Evolutionary conservation across 2,113 vertebrate species (phyloP).

Genomic region (Rallus limicola): DNA sequence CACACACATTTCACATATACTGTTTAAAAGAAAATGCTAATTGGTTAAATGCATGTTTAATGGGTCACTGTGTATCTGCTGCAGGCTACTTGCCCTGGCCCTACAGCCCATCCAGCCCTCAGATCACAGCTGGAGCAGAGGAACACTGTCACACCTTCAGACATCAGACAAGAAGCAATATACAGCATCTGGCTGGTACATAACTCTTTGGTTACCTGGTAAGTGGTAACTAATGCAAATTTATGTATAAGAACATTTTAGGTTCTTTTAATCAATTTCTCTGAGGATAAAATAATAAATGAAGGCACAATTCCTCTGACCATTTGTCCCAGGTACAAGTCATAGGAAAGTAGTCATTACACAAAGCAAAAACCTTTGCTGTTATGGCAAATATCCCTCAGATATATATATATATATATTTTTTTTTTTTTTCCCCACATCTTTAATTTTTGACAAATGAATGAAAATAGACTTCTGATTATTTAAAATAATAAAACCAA

Average conservation of each 20-base stretch:
- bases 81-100: not conserved
- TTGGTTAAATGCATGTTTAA: not conserved
- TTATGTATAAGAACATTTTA: not conserved
- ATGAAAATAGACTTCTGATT: not conserved
- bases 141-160: not conserved
- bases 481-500: not conserved
- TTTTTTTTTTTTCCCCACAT: not conserved
- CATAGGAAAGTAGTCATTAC: not conserved
- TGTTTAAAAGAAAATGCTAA: not conserved
- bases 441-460: conserved; percentile 4
- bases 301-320: not conserved
- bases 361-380: not conserved
- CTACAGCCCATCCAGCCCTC: not conserved
- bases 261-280: not conserved
- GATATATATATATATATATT: too few species aligned
- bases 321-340: not conserved
- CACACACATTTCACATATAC: not conserved
- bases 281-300: not conserved
- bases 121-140: not conserved
- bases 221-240: rapidly evolving
- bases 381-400: not conserved
- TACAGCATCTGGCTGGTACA: not conserved
- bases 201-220: not conserved
- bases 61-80: not conserved
- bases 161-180: not conserved